These are phyloP conservation scores for Drosophila asahinai DNA, from an alignment of 1,140 invertebrate species.

Conservation along the genomic window DNA sequence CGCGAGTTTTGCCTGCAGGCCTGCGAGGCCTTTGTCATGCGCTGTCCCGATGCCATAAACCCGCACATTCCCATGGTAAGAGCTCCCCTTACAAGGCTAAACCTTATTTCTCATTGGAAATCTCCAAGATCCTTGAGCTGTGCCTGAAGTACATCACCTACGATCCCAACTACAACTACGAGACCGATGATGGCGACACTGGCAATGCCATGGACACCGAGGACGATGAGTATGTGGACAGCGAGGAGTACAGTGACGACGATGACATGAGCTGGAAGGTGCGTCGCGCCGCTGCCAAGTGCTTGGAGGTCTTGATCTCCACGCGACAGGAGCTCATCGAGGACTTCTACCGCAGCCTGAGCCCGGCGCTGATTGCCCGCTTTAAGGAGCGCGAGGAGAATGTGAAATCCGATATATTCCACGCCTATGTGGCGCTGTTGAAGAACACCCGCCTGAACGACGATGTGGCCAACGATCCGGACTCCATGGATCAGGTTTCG, in stretches of 20 bases:
- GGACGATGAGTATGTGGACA: conserved; percentile 89
- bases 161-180: conserved; percentile 99
- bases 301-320: conserved; percentile 96
- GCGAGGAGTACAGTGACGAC: conserved; percentile 98
- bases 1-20: conserved; percentile 96
- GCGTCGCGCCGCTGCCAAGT: conserved; percentile 97
- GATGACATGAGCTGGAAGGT: conserved; percentile 99
- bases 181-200: conserved; percentile 89
- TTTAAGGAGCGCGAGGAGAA: conserved; percentile 99
- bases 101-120: not conserved
- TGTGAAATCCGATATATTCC: conserved; percentile 99
- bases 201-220: conserved; percentile 89
- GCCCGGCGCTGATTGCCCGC: conserved; percentile 94
- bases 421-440: conserved; percentile 97
- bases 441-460: conserved; percentile 93
- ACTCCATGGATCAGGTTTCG: conserved; percentile 91
- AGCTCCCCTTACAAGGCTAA: not conserved
- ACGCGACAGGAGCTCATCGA: conserved; percentile 95
- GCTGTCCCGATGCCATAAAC: conserved; percentile 98
- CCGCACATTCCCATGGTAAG: conserved; percentile 93
- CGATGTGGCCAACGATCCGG: conserved; percentile 88
- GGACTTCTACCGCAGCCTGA: conserved; percentile 95
- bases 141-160: conserved; percentile 98
- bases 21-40: conserved; percentile 97
- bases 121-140: conserved; percentile 92